phyloP scores from a whole-genome alignment of 2,113 vertebrate genomes.

The Myiopsitta monachus region DNA sequence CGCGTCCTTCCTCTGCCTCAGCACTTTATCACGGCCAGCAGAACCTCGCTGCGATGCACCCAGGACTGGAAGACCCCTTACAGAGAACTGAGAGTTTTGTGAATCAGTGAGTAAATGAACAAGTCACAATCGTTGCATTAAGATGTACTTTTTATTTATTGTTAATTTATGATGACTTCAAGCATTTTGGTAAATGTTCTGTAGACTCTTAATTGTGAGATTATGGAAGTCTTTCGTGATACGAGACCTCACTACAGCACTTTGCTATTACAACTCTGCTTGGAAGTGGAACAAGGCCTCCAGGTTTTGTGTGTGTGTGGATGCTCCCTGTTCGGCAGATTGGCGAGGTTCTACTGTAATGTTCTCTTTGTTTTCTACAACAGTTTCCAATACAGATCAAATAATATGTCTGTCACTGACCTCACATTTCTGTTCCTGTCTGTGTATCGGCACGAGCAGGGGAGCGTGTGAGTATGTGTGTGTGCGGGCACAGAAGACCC shows the following conservation, averaged over 20 bases:
- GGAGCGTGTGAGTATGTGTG: conserved; percentile 52
- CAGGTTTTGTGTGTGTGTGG: conserved; percentile 47
- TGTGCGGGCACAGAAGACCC: conserved; percentile 38
- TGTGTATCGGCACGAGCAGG: conserved; percentile 58
- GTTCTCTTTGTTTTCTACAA: not conserved
- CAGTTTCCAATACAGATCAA: conserved; percentile 56
- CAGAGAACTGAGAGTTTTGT: not conserved
- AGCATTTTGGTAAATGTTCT: conserved; percentile 56
- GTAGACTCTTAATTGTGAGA: conserved; percentile 18
- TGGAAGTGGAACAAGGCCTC: conserved; percentile 37
- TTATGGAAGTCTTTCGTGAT: conserved; percentile 48
- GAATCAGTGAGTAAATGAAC: conserved; percentile 15
- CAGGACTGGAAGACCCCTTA: conserved; percentile 47
- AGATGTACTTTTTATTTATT: conserved; percentile 50
- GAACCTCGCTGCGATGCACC: conserved; percentile 56
- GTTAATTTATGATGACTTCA: conserved; percentile 65
- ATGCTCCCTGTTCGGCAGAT: conserved; percentile 59
- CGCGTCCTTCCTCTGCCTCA: conserved; percentile 64
- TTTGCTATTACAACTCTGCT: conserved; percentile 62
- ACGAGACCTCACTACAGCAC: conserved; percentile 64
- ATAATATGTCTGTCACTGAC: conserved; percentile 59
- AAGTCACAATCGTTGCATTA: not conserved
- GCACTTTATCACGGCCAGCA: conserved; percentile 77
- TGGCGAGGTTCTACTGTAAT: conserved; percentile 63
- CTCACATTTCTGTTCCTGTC: conserved; percentile 59